Evolutionary conservation across 2,888 invertebrate genomes (phyloP), one percentile per base, ranked within the genome.

Genomic region (Acrobasis consociella): DNA sequence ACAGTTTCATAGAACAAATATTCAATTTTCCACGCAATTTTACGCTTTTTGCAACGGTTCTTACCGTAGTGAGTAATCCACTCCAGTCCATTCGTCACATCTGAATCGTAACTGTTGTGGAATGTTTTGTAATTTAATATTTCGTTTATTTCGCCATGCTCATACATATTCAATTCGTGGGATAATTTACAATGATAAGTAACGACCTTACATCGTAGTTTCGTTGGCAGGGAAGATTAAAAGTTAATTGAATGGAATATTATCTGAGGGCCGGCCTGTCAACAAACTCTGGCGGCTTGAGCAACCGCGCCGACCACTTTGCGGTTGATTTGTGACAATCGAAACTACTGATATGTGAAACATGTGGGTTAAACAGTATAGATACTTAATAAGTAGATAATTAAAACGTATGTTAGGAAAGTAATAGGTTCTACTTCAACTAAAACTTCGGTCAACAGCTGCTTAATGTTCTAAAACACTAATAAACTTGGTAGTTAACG

Each of bases 271-370:
- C 58, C 63, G 49, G 52, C 63, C 39, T 60, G 66, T 67, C 65
- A 64, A 58, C 64, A 38, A 31, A 38, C 52, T 62, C 49, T 60
- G 65, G 62, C 65, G 65, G 60, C 69, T 73, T 72, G 63, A 62
- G 68, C 66, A 73, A 75, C 67, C 64, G 50, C 65, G 62, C 66
- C 67, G 71, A 66, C 69, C 67, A 65, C 42, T 70, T 65, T 74
- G 77, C 67, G 76, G 78, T 77, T 69, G 59, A 62, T 70, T 73
- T 70, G 64, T 68, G 63, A 69, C 56, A 63, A 67, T 55, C 15
- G 49, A 67, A 67, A 63, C 65, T 64, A 63, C 53, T 58, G 65
- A 66, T 56, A 68, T 51, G 53, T 62, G 55, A 66, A 62, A 62
- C 59, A 68, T 63, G 38, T 15, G 38, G 16, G 15, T 38, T 51